Evolutionary conservation across 2,113 vertebrate genomes (phyloP).

Genomic region (Ammospiza caudacuta): DNA sequence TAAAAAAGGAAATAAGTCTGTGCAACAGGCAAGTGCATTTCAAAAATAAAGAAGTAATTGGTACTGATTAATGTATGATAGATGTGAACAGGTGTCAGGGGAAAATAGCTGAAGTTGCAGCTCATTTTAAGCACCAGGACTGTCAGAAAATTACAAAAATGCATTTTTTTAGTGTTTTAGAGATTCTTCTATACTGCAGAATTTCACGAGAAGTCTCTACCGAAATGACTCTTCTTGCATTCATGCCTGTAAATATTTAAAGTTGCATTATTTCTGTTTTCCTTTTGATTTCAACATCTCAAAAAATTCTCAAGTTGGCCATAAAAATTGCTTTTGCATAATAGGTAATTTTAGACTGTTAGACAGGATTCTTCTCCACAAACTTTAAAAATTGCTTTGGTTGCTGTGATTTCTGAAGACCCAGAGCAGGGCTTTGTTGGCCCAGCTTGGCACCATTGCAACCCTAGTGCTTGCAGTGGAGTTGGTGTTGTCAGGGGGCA

Average conservation of each 20-base stretch:
- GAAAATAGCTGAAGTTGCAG: neutral
- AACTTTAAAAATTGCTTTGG: neutral
- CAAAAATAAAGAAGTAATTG: neutral
- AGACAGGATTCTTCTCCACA: neutral
- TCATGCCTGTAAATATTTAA: neutral
- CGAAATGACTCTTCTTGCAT: neutral
- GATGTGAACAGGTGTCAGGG: neutral
- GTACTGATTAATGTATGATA: neutral
- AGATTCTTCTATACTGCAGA: neutral
- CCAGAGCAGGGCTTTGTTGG: neutral
- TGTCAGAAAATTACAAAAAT: neutral
- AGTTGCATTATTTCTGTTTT: neutral
- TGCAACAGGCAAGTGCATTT: neutral
- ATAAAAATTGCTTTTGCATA: neutral
- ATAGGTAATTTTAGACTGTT: neutral
- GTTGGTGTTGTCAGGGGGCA: neutral
- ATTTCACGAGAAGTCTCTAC: neutral
- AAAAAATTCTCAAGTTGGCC: neutral
- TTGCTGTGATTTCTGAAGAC: neutral
- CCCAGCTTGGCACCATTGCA: neutral
- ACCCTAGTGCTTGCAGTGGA: too few relatives aligned
- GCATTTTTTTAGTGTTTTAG: neutral
- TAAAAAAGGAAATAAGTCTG: neutral
- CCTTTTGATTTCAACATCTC: neutral
- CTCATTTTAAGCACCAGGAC: neutral